Percentiles rank a stretch among this genome's conserved stretches.
phyloP scores from a whole-genome alignment of 2,888 invertebrate species.

The Apamea epomidion region DNA sequence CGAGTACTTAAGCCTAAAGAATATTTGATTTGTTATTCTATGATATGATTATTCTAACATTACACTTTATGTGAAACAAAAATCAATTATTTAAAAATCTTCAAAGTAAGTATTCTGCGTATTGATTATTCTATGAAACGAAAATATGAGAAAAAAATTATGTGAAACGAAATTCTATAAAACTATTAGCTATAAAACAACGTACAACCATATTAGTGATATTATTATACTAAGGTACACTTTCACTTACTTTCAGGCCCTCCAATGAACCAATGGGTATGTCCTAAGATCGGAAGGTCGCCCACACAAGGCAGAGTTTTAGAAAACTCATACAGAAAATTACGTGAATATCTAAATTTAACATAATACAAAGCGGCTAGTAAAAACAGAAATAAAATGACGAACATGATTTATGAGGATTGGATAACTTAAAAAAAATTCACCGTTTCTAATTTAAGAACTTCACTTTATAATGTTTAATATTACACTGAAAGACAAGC shows the following conservation, averaged over 20 bases:
- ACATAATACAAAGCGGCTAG: constrained; percentile 74
- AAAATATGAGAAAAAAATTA: no score
- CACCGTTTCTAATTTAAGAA: constrained; percentile 9
- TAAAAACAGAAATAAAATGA: constrained; percentile 71
- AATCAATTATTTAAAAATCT: no score
- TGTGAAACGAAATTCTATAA: no score
- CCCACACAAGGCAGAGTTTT: constrained; percentile 74
- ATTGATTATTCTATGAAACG: no score
- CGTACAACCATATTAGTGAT: no score
- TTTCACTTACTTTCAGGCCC: constrained; percentile 81
- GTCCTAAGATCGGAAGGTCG: constrained; percentile 78
- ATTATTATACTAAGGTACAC: neutral
- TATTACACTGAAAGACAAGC: constrained; percentile 37
- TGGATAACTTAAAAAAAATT: neutral
- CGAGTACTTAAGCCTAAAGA: no score
- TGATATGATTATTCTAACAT: no score
- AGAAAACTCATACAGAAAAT: constrained; percentile 76
- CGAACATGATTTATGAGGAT: constrained; percentile 71
- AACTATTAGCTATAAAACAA: no score
- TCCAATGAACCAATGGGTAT: constrained; percentile 83
- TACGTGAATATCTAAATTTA: constrained; percentile 76
- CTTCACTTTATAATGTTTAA: constrained; percentile 28
- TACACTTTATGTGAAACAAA: no score
- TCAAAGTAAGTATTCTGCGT: no score
- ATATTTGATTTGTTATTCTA: no score